Base-by-base conservation (phyloP, 1,140 invertebrate species). In the Rhagoletis pomonella region DNA sequence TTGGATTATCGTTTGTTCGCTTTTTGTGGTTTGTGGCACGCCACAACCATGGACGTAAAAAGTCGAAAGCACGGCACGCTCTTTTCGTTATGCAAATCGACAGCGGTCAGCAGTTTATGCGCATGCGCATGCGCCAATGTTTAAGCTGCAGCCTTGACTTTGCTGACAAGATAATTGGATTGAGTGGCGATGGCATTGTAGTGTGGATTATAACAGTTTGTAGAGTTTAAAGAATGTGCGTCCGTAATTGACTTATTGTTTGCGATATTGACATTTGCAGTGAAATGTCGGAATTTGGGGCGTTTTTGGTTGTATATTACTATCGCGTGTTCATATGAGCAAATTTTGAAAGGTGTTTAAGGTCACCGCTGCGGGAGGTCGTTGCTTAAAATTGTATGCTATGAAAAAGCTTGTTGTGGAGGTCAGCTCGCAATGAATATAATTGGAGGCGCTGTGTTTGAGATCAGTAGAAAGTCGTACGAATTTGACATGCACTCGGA, bases 1-100 rank as follows among this genome's bases (percentile, higher is more conserved):
- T 81, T 81, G 73, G 73, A 81, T 81, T 81, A 81, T 81, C 47
- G 17, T 50, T 81, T 81, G 73, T 81, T 81, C n/a, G n/a, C 47
- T 77, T 77, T 29, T 77, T 77, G 47, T 77, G 73, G 17, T 55
- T 77, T 77, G 44, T 58, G 47, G 47, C 73, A 81, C 14, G 44
- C 7, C 47, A 55, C 1, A 29, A 29, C 29, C 29, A 10, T 55
- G 17, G 4, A 81, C 47, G 73, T 10, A 14, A 50, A 81, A 81
- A 81, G 47, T 29, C 29, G 1, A 29, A 29, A 29, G 29, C 29
- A 29, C 29, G 29, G 29, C n/a, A 2, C 73, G 47, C 50, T 81
- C 73, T n/a, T 29, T 55, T 55, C 47, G 47, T 55, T 81, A 81
- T 81, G 47, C 73, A 81, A 81, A 81, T 81, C 17, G 73, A 55